Base-by-base conservation (phyloP, 2,797 vertebrate species). In the Typhlichthys eigenmanni region DNA sequence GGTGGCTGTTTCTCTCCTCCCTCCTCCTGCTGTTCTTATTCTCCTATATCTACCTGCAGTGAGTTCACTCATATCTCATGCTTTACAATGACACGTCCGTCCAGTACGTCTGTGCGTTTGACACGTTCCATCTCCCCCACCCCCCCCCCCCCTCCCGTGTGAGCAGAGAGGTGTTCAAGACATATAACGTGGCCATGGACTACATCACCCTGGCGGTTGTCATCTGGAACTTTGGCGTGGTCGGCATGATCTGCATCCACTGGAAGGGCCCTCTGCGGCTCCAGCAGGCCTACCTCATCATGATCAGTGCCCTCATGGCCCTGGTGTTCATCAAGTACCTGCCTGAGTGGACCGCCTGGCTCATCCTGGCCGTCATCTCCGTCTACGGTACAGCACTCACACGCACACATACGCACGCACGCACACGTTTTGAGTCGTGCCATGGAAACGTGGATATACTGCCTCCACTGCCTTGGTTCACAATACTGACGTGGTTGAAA, bases 241-340 rank as follows among this genome's bases (percentile, higher is more conserved):
- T 99, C 61, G 98, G 98, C 63, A 99, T 99, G 98, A 95, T 99
- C 55, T 96, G 97, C 64, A 98, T 99, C 75, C 97, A 99, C 68
- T 99, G 98, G 97, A 98, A 98, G 74, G 98, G 97, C 11, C 98
- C 98, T 0, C 94, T 99, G 47, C 94, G 95, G 12, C 94, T 99
- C 67, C 98, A 99, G 90, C 98, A 99, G 83, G 96, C 95, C 0
- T 99, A 99, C 90, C 95, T 99, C 83, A 99, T 99, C 79, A 99
- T 99, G 97, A 99, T 99, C 88, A 98, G 96, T 0, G 98, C 98
- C 78, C 93, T 99, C 82, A 99, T 99, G 97, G 97, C 98, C 14
- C 92, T 99, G 79, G 98, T 99, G 58, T 99, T 99, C 90, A 99
- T 99, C 85, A 99, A 98, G 81, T 99, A 98, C 84, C 94, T 99